Base-by-base conservation (phyloP, 2,113 vertebrate species). In the Austrofundulus limnaeus region DNA sequence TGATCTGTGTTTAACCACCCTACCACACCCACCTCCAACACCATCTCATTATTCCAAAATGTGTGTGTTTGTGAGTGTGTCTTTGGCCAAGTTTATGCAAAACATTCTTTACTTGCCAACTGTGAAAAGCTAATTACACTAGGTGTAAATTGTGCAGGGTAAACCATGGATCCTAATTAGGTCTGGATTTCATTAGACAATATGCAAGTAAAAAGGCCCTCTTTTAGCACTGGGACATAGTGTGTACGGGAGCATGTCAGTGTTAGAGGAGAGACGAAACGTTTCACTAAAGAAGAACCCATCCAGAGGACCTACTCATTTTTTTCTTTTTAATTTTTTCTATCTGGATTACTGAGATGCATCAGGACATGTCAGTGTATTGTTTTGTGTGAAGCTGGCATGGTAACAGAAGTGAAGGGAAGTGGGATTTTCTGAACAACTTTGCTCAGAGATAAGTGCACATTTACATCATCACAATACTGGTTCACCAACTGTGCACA, bases 131-230 rank as follows among this genome's bases (percentile, higher is more conserved):
- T 86, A 88, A 88, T 89, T 88, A 86, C 62, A 66, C 66, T 61
- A 68, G 78, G 79, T 84, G 76, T 84, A 82, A 80, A 80, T 73
- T 79, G 82, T 61, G 68, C 56, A 55, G 73, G 68, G 59, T 66
- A 72, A 72, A 82, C 64, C 72, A 76, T 83, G 81, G 74, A 87
- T 88, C 87, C 82, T 82, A 88, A 89, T 91, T 87, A 89, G 78
- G 63, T 70, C 81, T 74, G 74, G 51, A 77, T 88, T 88, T 83
- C 75, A 83, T 92, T 87, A 87, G 79, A 79, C 80, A 80, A 84
- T 72, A 73, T 74, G 70, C 53, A 70, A 72, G 82, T 78, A 75
- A 80, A 71, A 13, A 57, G 34, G 11, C 53, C 37, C 1, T 39
- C 24, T 51, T 51, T 56, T 72, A 61, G 23, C 19, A 31, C n/a